Evolutionary conservation across 2,113 vertebrate genomes (phyloP).

Genomic region (Potamarius usumacintae): DNA sequence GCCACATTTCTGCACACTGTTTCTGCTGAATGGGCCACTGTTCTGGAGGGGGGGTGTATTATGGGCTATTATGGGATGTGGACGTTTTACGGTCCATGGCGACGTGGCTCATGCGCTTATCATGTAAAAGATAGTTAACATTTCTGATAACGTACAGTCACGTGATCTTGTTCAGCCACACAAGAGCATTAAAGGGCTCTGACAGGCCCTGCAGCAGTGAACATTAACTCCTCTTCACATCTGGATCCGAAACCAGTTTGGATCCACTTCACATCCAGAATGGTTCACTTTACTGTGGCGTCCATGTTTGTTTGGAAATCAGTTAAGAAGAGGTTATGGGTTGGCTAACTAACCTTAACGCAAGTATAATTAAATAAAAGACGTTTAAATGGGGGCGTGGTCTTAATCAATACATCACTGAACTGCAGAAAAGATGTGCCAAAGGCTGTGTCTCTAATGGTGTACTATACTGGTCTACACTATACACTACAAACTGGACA

Average conservation of each 20-base stretch:
- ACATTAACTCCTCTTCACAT: too few relatives aligned
- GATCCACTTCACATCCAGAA: too few relatives aligned
- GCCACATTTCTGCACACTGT: conserved; percentile 17
- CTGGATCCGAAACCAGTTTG: too few relatives aligned
- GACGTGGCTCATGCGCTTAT: not conserved
- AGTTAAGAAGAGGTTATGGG: too few relatives aligned
- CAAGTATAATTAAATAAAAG: not conserved
- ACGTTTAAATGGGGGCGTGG: too few relatives aligned
- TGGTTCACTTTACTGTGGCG: too few relatives aligned
- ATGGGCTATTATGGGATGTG: conserved; percentile 18
- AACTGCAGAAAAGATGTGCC: too few relatives aligned
- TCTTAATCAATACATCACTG: too few relatives aligned
- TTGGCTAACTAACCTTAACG: too few relatives aligned
- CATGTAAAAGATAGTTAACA: not conserved
- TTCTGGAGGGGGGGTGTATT: conserved; percentile 27
- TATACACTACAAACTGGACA: not conserved
- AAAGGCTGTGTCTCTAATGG: too few relatives aligned
- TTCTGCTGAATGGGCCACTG: conserved; percentile 48
- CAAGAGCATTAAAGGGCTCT: not conserved
- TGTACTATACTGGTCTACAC: not conserved
- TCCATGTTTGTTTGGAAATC: too few relatives aligned
- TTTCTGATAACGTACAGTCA: not conserved
- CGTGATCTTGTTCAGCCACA: not conserved
- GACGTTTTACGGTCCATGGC: conserved; percentile 34
- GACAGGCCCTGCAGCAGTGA: too few relatives aligned